phyloP scores from a whole-genome alignment of 2,888 invertebrate genomes.

The Napeogenes sylphis region DNA sequence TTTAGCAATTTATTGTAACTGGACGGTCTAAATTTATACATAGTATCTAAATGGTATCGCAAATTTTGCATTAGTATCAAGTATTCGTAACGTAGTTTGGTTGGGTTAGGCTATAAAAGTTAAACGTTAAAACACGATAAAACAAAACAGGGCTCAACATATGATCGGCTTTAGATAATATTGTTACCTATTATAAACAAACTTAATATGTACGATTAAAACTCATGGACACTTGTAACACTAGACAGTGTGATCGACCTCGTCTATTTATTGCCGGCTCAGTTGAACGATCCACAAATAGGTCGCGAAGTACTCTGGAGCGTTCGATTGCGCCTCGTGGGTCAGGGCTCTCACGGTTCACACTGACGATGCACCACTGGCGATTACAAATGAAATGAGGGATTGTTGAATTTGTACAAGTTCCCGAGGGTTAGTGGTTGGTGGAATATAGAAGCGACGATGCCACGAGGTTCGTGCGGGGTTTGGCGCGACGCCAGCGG shows the following conservation, averaged over 20 bases:
- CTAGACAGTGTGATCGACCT: slow-evolving; percentile 35
- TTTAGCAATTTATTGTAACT: too few relatives aligned
- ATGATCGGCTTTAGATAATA: too few relatives aligned
- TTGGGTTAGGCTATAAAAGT: too few relatives aligned
- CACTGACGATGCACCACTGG: not conserved
- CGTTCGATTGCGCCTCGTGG: not conserved
- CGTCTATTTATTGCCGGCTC: slow-evolving; percentile 35
- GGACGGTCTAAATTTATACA: too few relatives aligned
- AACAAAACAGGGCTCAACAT: too few relatives aligned
- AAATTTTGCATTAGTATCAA: too few relatives aligned
- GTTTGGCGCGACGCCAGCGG: slow-evolving; percentile 36
- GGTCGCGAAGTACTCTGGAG: slow-evolving; percentile 23
- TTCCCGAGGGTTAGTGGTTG: slow-evolving; percentile 7
- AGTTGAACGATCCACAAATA: slow-evolving; percentile 45
- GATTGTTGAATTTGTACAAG: slow-evolving; percentile 10
- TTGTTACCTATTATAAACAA: too few relatives aligned
- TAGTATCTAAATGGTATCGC: too few relatives aligned
- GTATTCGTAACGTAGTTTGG: too few relatives aligned
- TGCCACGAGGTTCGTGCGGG: slow-evolving; percentile 16
- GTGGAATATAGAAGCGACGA: slow-evolving; percentile 17
- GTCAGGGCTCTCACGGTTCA: not conserved
- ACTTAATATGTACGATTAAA: too few relatives aligned
- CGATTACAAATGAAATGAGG: not conserved
- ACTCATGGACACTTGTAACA: slow-evolving; percentile 18
- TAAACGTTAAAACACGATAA: too few relatives aligned